Conservation (phyloP, 2,113 vertebrate genomes). For the Scomber scombrus region DNA sequence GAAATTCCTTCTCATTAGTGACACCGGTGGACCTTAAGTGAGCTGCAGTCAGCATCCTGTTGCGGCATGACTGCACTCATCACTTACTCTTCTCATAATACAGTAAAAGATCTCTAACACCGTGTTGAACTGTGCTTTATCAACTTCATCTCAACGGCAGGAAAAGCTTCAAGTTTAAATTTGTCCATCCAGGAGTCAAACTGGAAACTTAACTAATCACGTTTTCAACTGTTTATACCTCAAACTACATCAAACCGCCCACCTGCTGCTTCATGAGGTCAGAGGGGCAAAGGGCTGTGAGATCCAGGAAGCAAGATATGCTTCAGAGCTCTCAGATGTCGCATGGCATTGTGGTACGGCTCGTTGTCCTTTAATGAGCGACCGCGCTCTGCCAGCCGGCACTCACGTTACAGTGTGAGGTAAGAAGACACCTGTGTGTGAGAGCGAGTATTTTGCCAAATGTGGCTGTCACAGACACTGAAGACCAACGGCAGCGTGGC, state of each 20-base stretch:
- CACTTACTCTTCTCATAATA: too few relatives aligned
- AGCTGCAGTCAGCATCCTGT: too few relatives aligned
- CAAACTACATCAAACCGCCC: constrained; percentile 10
- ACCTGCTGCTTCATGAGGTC: constrained; percentile 16
- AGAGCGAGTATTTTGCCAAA: constrained; percentile 8
- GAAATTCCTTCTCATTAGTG: too few relatives aligned
- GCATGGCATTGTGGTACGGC: constrained; percentile 14
- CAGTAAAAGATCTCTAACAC: too few relatives aligned
- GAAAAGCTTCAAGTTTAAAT: too few relatives aligned
- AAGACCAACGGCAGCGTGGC: constrained; percentile 31
- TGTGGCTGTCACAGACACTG: constrained; percentile 47
- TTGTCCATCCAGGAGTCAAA: background rate
- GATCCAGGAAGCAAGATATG: constrained; percentile 47
- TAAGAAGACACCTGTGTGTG: constrained; percentile 66
- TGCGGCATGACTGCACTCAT: too few relatives aligned
- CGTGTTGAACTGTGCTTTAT: too few relatives aligned
- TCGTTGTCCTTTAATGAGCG: constrained; percentile 76
- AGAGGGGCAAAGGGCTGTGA: constrained; percentile 10
- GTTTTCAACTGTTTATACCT: constrained; percentile 6
- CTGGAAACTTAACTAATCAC: background rate
- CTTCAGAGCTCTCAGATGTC: constrained; percentile 61
- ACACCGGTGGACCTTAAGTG: too few relatives aligned
- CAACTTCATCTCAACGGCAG: too few relatives aligned
- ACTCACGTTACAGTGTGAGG: constrained; percentile 67
- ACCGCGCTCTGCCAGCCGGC: constrained; percentile 27